Evolutionary conservation across 2,888 invertebrate genomes (phyloP).

Genomic region (Eudasyphora cyanicolor): DNA sequence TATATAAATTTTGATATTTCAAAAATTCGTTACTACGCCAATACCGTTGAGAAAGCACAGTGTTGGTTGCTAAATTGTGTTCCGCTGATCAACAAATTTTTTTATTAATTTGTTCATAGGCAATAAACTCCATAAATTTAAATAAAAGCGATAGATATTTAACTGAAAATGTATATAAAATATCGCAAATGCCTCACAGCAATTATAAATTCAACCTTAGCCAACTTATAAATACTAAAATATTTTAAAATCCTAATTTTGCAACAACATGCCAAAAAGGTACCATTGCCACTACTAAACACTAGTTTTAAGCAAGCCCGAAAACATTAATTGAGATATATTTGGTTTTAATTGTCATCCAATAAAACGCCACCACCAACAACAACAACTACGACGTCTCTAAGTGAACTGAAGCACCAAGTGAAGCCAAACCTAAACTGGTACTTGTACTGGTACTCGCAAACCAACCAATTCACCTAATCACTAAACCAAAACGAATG

Average conservation of each 20-base stretch:
- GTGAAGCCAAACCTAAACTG: not conserved
- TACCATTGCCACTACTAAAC: too few relatives aligned
- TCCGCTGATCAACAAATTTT: too few relatives aligned
- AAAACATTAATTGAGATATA: conserved; percentile 53
- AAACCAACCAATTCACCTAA: not conserved
- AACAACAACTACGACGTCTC: too few relatives aligned
- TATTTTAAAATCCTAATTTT: not conserved
- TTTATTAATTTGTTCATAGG: too few relatives aligned
- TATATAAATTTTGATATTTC: too few relatives aligned
- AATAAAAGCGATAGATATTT: too few relatives aligned
- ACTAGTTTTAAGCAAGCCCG: not conserved
- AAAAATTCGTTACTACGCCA: too few relatives aligned
- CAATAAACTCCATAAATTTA: too few relatives aligned
- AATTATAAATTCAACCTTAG: not conserved
- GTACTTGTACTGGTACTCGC: not conserved
- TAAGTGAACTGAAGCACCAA: not conserved
- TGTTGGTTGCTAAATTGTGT: too few relatives aligned
- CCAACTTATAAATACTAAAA: not conserved
- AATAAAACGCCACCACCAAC: conserved; percentile 20
- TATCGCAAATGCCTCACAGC: too few relatives aligned
- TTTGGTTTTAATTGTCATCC: conserved; percentile 51
- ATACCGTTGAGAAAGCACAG: too few relatives aligned
- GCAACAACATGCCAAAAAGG: not conserved
- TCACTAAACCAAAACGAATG: not conserved
- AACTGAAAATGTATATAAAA: too few relatives aligned